phyloP scores from a whole-genome alignment of 1,140 invertebrate species.

The Polyergus mexicanus region DNA sequence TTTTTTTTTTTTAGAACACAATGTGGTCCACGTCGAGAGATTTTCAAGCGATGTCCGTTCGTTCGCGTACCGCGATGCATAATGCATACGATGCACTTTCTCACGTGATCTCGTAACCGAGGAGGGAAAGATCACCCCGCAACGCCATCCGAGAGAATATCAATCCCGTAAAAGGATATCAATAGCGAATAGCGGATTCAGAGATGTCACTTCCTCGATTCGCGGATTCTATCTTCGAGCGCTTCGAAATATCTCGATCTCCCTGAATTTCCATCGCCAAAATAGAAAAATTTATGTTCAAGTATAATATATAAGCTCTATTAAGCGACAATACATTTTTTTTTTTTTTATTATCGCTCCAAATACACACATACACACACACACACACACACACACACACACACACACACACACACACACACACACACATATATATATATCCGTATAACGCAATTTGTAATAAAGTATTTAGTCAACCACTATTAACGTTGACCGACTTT shows the following conservation, averaged over 20 bases:
- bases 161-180: slow-evolving; percentile 55
- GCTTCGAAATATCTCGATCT: slow-evolving; percentile 4
- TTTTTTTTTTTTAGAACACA: slow-evolving; percentile 42
- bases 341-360: background rate
- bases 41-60: slow-evolving; percentile 51
- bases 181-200: slow-evolving; percentile 48
- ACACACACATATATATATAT: background rate
- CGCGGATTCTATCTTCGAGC: slow-evolving; percentile 6
- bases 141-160: slow-evolving; percentile 53
- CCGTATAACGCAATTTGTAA: background rate
- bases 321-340: background rate
- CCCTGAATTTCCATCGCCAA: background rate
- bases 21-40: slow-evolving; percentile 38
- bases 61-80: slow-evolving; percentile 41
- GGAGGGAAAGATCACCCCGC: slow-evolving; percentile 45
- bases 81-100: slow-evolving; percentile 61
- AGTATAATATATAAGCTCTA: background rate
- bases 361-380: background rate
- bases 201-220: slow-evolving; percentile 53
- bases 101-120: slow-evolving; percentile 53
- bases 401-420: too few relatives aligned
- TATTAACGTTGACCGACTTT: slow-evolving; percentile 38
- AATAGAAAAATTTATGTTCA: background rate
- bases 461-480: slow-evolving; percentile 16
- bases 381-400: too few relatives aligned